Base-by-base conservation (phyloP, 2,888 invertebrate species). In the Drosophila nigritarsus region DNA sequence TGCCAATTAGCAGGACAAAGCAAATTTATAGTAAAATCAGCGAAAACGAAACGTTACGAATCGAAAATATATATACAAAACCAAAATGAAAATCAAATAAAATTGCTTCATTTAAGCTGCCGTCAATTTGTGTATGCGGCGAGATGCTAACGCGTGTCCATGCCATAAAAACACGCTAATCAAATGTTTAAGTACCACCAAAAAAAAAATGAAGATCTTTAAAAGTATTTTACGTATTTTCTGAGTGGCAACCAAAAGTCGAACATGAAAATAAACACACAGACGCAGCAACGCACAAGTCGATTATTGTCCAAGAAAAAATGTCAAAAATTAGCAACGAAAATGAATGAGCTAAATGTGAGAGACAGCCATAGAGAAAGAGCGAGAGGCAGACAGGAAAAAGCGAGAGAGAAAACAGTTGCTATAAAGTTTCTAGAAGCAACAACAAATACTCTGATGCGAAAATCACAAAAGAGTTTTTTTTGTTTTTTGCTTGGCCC, bases 271-370 rank as follows among this genome's bases (percentile, higher is more conserved):
- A 65, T 64, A 66, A 64, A 63, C 48, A 64, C 55, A 55, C 3
- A 11, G n/a, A 34, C 3, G 11, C 20, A 34, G 30, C 30, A 32
- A 32, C 30, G n/a, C 49, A 24, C 1, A 34, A 18, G 20, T 49
- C 56, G 60, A 65, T 63, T 40, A 29, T 42, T 61, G 68, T 48
- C 55, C 62, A 59, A 68, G 45, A 54, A 67, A 75, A 75, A 86
- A 75, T 89, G 81, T 89, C 89, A 89, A 81, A 90, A 87, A 90
- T 90, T 81, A 87, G 78, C 84, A 83, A 74, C 87, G 81, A 87
- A 83, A 90, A 89, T 84, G 79, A 89, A 89, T 84, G 73, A 87
- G 78, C 61, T 48, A 34, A 71, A 61, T 71, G 61, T 49, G 73
- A 48, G 73, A 32, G 40, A 40, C 62, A 63, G 60, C 49, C 27